Evolutionary conservation across 2,113 vertebrate species (phyloP).

Genomic region (Hystrix cristata): DNA sequence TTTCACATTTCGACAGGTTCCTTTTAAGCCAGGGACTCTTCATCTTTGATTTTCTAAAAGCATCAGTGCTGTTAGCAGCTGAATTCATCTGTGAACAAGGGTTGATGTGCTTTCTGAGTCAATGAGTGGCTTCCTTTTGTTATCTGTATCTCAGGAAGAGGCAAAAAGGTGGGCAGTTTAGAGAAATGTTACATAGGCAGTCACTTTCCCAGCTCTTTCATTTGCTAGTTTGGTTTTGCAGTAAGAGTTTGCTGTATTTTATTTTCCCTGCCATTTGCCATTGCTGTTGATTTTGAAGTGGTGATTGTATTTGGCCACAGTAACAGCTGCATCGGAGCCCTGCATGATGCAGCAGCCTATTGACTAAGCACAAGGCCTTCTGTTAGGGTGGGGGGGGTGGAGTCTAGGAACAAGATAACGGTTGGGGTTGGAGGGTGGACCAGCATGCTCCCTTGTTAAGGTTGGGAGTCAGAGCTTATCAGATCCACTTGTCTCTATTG

Average conservation of each 20-base stretch:
- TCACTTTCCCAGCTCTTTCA: conserved; percentile 24
- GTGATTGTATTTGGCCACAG: background rate
- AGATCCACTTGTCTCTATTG: background rate
- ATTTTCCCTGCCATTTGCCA: conserved; percentile 54
- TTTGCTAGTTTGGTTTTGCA: conserved; percentile 32
- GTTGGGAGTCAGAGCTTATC: background rate
- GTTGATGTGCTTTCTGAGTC: conserved; percentile 62
- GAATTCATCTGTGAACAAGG: conserved; percentile 70
- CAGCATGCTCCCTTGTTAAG: background rate
- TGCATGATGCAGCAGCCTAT: background rate
- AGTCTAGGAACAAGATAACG: background rate
- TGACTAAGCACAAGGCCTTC: background rate
- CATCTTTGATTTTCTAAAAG: conserved; percentile 66
- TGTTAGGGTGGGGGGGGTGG: background rate
- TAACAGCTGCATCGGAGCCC: conserved; percentile 1
- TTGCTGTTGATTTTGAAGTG: conserved; percentile 42
- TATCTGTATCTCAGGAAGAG: conserved; percentile 68
- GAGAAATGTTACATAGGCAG: conserved; percentile 52
- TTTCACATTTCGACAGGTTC: conserved; percentile 60
- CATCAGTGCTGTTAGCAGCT: conserved; percentile 64
- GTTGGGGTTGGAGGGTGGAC: background rate
- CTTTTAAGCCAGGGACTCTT: conserved; percentile 43
- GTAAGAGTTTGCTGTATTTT: conserved; percentile 14
- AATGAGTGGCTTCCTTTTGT: conserved; percentile 72
- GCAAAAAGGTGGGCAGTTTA: conserved; percentile 69